Evolutionary conservation across 2,797 vertebrate species (phyloP), one percentile per base, ranked within the genome.

Genomic region (Leucoraja ocellata): DNA sequence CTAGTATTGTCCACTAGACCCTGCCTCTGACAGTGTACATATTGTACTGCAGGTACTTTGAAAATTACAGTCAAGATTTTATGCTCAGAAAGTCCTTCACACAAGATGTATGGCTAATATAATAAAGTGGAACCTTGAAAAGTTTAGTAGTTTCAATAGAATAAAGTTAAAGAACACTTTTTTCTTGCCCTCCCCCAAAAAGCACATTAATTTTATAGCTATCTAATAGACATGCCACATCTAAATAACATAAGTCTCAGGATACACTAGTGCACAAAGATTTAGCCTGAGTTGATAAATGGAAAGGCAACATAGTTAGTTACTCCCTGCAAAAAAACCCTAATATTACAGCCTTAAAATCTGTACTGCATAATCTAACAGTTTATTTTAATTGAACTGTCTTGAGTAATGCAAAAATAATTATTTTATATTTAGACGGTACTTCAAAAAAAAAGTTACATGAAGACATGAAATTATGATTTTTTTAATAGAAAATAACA

Each of bases 381-480:
- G 84, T 21, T 88, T 68, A 88, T 88, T 91, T 91, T 91, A 54
- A 28, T 91, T 92, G 71, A 92, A 92, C 39, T 54, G 46, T 74
- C 39, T 76, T 74, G 68, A 54, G 25, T n/a, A 25, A 9, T 76
- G 39, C 25, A 46, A 54, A 25, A 73, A 58, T 0, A 74, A 46
- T 76, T 74, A 92, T 54, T 92, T 76, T 92, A 71, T 92, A 74
- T 92, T 92, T 92, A 92, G 71, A 74, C 39, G 7, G 39, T 76
- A 39, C 23, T 54, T 36, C 0, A 46, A 76, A 46, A 36, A 54
- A 32, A 92, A 46, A 14, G 68, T 92, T 28, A 46, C 76, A 11
- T 76, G 10, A 54, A 54, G 36, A 58, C 21, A 54, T 92, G 25
- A 23, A 92, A 73, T 92, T 76, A 54, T 54, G 74, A 74, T 92